Evolutionary conservation across 2,113 vertebrate species (phyloP).

Genomic region (Phrynocephalus versicolor): DNA sequence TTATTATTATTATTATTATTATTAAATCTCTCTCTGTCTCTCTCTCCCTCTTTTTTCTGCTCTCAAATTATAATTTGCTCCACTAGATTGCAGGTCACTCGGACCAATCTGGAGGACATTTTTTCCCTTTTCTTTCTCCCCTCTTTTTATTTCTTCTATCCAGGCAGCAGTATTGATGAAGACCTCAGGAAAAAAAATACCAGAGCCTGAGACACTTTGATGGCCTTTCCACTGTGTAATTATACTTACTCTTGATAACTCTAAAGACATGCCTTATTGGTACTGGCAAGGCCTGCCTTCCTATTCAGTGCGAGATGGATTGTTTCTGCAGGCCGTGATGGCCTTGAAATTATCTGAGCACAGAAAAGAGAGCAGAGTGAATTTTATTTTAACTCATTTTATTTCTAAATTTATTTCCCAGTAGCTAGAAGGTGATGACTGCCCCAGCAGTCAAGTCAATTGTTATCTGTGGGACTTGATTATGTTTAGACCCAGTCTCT

Average conservation of each 20-base stretch:
- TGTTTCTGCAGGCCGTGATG: constrained; percentile 76
- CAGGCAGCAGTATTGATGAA: constrained; percentile 72
- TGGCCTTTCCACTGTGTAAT: constrained; percentile 75
- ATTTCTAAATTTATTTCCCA: constrained; percentile 81
- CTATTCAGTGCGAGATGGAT: constrained; percentile 74
- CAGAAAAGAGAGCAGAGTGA: constrained; percentile 75
- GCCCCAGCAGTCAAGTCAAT: constrained; percentile 79
- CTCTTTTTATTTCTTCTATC: constrained; percentile 60
- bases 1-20: too few species aligned
- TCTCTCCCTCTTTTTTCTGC: constrained; percentile 21
- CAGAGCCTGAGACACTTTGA: constrained; percentile 66
- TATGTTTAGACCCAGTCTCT: constrained; percentile 76
- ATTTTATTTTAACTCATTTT: constrained; percentile 86
- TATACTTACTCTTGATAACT: constrained; percentile 73
- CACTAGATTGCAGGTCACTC: constrained; percentile 69
- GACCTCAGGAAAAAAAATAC: constrained; percentile 72
- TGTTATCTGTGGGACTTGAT: constrained; percentile 81
- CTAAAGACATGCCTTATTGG: constrained; percentile 73
- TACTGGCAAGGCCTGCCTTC: constrained; percentile 69
- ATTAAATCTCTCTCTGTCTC: constrained; percentile 58
- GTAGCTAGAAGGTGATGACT: constrained; percentile 76
- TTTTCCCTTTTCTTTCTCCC: constrained; percentile 43
- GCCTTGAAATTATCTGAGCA: constrained; percentile 79
- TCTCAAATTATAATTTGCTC: constrained; percentile 68
- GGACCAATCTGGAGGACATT: constrained; percentile 57